Base-by-base conservation (phyloP, 2,888 invertebrate species). In the Leptopilina drosophilae region DNA sequence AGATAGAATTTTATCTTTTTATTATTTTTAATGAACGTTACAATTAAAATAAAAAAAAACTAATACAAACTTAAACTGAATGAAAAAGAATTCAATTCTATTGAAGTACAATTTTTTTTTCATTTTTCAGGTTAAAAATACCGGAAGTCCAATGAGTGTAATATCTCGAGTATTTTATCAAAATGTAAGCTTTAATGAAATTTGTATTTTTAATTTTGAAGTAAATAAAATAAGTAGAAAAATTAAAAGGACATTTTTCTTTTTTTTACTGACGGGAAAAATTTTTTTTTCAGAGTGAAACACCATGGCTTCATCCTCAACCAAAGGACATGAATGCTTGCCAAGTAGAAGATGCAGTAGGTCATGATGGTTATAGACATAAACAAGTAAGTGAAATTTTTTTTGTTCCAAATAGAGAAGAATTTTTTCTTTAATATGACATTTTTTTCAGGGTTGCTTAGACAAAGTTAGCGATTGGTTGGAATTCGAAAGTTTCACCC, bases 381-480 rank as follows among this genome's bases (percentile, higher is more conserved):
- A 90, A 90, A 85, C 87, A 88, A 81, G 92, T 92, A 82, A 80
- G 84, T 79, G 66, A 20, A 56, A 53, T 20, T 11, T n/a, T 0
- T 26, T 33, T 33, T 33, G n/a, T 33, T 33, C 5, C 3, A 3
- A 33, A 33, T 5, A 33, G 3, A 73, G n/a, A 4, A 64, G 9
- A n/a, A n/a, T 49, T n/a, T 76, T 33, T 40, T 46, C 65, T 56
- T 77, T 46, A 33, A 9, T 20, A 49, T 76, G 15, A 42, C 20
- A 62, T 3, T 75, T 84, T 64, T 83, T 84, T 64, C 84, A 93
- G 93, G 93, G 93, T 9, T 93, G 93, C 85, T 90, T 92, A 40
- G 87, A 86, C 1, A 90, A 91, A 82, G 88, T 93, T 76, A 89
- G 89, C 26, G 85, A 87, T 69, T 93, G 93, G 93, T 89, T 93